A percentile compares a stretch with the other conserved stretches of the same genome.
Evolutionary conservation across 2,113 vertebrate species (phyloP).

Genomic region (Scomber scombrus): DNA sequence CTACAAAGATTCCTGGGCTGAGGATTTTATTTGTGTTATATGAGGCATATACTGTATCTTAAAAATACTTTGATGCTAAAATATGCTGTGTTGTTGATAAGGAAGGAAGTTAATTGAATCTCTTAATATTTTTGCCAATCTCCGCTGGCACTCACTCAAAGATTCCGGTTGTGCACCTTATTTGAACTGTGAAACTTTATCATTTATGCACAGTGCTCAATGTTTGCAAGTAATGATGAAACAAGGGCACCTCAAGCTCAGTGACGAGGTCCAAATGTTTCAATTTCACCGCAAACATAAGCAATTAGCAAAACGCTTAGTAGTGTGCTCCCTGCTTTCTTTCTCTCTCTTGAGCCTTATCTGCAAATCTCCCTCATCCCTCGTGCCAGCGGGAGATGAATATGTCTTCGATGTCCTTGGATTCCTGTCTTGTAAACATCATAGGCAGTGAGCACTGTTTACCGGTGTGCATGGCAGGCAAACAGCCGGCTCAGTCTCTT

Average conservation of each 20-base stretch:
- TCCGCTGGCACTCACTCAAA: constrained; percentile 53
- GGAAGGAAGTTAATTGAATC: constrained; percentile 65
- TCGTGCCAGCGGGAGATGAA: constrained; percentile 56
- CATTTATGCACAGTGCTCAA: constrained; percentile 58
- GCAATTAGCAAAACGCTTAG: constrained; percentile 62
- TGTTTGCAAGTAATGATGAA: constrained; percentile 68
- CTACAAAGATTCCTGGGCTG: constrained; percentile 22
- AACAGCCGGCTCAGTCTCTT: constrained; percentile 49
- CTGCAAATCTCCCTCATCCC: constrained; percentile 53
- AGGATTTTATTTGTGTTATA: constrained; percentile 46
- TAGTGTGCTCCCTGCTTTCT: constrained; percentile 33
- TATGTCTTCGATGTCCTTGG: constrained; percentile 71
- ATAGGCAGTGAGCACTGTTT: constrained; percentile 64
- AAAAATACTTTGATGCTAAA: constrained; percentile 60
- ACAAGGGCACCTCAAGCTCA: constrained; percentile 61
- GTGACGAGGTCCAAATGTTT: constrained; percentile 61
- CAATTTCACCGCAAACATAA: constrained; percentile 57
- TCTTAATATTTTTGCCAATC: constrained; percentile 59
- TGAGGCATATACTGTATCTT: constrained; percentile 30
- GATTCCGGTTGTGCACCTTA: constrained; percentile 52
- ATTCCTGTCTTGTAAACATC: constrained; percentile 64
- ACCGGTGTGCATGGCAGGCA: constrained; percentile 45
- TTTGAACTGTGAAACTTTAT: constrained; percentile 67
- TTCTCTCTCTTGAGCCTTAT: constrained; percentile 42
- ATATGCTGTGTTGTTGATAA: constrained; percentile 67